Conservation (phyloP, 2,797 vertebrate species). For the Atherinosoma microstoma region DNA sequence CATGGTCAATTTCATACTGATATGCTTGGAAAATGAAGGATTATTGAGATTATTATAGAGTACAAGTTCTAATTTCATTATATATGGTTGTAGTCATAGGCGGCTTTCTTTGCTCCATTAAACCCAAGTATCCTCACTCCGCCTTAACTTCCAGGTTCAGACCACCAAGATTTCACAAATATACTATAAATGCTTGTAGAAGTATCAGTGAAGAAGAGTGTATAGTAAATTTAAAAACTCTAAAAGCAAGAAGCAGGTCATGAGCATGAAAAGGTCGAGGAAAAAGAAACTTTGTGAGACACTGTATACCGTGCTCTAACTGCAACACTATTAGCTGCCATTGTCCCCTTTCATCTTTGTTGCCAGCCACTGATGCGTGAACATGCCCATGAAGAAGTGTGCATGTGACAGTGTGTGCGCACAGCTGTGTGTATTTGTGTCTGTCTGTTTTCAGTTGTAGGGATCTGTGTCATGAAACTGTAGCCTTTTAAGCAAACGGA, state of each 20-base stretch:
- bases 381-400: constrained; percentile 62
- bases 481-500: constrained; percentile 26
- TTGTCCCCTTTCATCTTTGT: constrained; percentile 80
- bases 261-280: constrained; percentile 43
- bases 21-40: background rate
- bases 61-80: background rate
- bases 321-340: constrained; percentile 69
- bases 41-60: background rate
- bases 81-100: constrained; percentile 36
- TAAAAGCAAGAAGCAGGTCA: background rate
- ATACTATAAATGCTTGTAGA: constrained; percentile 14
- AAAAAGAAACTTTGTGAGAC: constrained; percentile 58
- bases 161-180: constrained; percentile 1
- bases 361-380: constrained; percentile 76
- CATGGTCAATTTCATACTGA: background rate
- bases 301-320: constrained; percentile 67
- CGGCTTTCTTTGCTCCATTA: constrained; percentile 41
- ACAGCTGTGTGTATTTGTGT: constrained; percentile 37
- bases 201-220: background rate
- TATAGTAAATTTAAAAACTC: background rate
- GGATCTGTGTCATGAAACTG: constrained; percentile 48
- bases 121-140: constrained; percentile 33
- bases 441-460: constrained; percentile 51
- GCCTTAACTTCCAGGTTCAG: constrained; percentile 23
- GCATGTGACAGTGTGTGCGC: constrained; percentile 35